Evolutionary conservation across 2,113 vertebrate genomes (phyloP).

Genomic region (Phainopepla nitens): DNA sequence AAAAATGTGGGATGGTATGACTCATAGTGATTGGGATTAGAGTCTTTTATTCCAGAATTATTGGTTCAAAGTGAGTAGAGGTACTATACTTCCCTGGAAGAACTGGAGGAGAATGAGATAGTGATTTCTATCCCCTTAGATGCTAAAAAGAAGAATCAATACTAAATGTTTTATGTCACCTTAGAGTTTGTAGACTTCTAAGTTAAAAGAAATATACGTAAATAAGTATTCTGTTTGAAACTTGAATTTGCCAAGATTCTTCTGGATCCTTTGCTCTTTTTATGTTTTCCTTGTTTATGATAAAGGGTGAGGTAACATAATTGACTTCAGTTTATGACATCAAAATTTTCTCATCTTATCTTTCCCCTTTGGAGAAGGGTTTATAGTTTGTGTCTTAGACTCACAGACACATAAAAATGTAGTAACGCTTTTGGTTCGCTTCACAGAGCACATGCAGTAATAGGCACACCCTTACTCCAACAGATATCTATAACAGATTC

Average conservation of each 20-base stretch:
- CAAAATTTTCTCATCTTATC: neutral
- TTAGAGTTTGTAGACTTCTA: neutral
- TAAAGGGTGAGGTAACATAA: neutral
- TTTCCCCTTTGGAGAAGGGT: constrained; percentile 32
- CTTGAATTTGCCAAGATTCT: neutral
- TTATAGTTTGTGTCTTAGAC: neutral
- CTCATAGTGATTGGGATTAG: neutral
- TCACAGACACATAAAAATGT: neutral
- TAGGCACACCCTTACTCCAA: neutral
- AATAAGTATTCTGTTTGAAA: neutral
- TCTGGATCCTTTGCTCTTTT: neutral
- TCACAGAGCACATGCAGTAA: neutral
- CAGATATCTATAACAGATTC: neutral
- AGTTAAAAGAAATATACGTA: neutral
- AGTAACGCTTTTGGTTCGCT: neutral
- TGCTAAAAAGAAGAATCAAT: neutral
- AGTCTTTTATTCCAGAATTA: neutral
- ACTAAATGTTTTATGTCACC: neutral
- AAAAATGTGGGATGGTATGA: neutral
- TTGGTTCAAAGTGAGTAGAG: neutral
- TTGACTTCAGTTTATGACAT: neutral
- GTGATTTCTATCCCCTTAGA: neutral
- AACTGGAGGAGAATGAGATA: neutral
- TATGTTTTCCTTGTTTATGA: neutral
- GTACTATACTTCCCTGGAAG: neutral